phyloP scores from a whole-genome alignment of 2,797 vertebrate genomes.

The Lemur catta region DNA sequence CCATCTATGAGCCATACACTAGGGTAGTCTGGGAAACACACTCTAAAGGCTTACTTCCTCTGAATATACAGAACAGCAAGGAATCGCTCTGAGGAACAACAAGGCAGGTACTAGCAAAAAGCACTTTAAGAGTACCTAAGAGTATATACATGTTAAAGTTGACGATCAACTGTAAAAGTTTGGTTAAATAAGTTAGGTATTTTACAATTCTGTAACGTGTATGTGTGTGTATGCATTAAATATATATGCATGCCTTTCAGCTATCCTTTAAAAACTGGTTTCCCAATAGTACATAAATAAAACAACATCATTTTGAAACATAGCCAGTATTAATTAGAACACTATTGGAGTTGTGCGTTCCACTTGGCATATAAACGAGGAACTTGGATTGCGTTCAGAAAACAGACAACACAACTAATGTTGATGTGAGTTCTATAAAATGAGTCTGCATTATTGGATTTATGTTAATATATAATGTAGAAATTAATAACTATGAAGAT shows the following conservation, averaged over 20 bases:
- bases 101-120: neutral
- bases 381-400: neutral
- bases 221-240: neutral
- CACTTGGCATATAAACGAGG: neutral
- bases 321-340: neutral
- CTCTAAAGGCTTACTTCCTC: neutral
- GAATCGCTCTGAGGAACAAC: neutral
- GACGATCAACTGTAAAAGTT: neutral
- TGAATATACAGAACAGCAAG: neutral
- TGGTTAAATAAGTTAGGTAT: neutral
- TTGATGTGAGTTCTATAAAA: neutral
- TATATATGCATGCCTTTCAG: neutral
- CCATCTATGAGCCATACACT: neutral
- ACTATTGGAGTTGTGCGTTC: neutral
- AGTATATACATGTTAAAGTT: neutral
- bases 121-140: neutral
- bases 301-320: neutral
- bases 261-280: neutral
- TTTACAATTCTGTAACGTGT: neutral
- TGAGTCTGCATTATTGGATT: neutral
- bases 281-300: neutral
- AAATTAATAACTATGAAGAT: neutral
- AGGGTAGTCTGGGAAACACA: neutral
- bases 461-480: neutral
- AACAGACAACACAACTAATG: neutral